Evolutionary conservation across 2,797 vertebrate genomes (phyloP).

Genomic region (Gephyroberyx darwinii): DNA sequence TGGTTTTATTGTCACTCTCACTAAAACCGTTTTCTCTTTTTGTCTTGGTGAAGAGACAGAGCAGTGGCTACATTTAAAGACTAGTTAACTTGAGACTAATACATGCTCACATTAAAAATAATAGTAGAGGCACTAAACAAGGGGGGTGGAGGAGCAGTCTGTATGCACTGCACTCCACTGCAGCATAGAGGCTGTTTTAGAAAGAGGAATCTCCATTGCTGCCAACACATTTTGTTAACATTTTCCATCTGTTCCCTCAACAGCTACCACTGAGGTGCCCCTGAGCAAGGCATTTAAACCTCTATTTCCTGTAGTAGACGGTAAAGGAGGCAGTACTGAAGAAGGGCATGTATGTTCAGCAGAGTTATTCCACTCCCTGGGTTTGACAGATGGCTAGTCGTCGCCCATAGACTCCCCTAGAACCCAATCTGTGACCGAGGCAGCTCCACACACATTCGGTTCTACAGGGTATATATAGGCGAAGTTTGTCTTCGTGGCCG

Average conservation of each 20-base stretch:
- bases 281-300: not conserved
- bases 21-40: not conserved
- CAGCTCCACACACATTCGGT: slow-evolving; percentile 87
- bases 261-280: not conserved
- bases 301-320: not conserved
- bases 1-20: not conserved
- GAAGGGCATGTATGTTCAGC: not conserved
- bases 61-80: no score
- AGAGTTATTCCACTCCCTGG: slow-evolving; percentile 8
- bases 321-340: not conserved
- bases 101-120: no score
- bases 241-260: not conserved
- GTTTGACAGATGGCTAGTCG: slow-evolving; percentile 73
- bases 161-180: no score
- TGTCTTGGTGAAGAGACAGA: no score
- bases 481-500: slow-evolving; percentile 72
- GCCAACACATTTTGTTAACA: no score
- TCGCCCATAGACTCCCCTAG: slow-evolving; percentile 98
- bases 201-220: no score
- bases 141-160: no score
- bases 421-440: slow-evolving; percentile 97
- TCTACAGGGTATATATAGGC: slow-evolving; percentile 99
- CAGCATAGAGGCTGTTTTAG: no score
- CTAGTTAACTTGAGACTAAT: no score
- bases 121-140: no score